Conservation (phyloP, 2,888 invertebrate species). For the Pemphredon lugubris region DNA sequence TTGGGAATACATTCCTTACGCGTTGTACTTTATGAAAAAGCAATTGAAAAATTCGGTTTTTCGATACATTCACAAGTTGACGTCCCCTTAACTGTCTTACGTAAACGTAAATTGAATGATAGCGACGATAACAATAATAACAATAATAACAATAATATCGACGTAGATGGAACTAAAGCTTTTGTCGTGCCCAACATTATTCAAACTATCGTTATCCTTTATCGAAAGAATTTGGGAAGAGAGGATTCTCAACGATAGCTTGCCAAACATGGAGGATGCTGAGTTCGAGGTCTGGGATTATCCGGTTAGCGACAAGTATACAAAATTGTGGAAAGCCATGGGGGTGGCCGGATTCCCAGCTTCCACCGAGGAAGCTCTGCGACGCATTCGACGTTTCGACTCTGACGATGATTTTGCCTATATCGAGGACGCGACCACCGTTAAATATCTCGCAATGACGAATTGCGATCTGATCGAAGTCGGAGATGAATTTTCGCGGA, state of each 20-base stretch:
- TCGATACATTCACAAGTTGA: no score
- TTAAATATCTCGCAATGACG: slow-evolving; percentile 90
- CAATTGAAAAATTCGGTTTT: no score
- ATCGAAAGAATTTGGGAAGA: slow-evolving; percentile 99
- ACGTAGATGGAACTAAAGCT: no score
- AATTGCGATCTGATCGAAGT: slow-evolving; percentile 95
- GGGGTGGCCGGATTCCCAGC: slow-evolving; percentile 90
- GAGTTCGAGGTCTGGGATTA: slow-evolving; percentile 99
- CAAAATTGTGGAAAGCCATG: slow-evolving; percentile 99
- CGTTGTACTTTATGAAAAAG: no score
- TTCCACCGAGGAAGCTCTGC: slow-evolving; percentile 89
- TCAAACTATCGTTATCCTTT: no score
- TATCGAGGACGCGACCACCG: slow-evolving; percentile 96
- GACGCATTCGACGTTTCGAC: slow-evolving; percentile 86
- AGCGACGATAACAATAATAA: no score
- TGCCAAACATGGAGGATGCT: slow-evolving; percentile 93
- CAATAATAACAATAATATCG: no score
- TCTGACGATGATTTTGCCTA: slow-evolving; percentile 95
- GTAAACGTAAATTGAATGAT: no score
- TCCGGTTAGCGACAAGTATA: slow-evolving; percentile 98
- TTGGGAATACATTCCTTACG: no score
- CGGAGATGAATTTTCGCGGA: slow-evolving; percentile 98
- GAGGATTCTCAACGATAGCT: slow-evolving; percentile 96
- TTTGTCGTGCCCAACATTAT: no score
- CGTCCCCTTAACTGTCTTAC: no score